phyloP scores from a whole-genome alignment of 92 coral and sea anemone species.

The Palythoa caribaeorum region DNA sequence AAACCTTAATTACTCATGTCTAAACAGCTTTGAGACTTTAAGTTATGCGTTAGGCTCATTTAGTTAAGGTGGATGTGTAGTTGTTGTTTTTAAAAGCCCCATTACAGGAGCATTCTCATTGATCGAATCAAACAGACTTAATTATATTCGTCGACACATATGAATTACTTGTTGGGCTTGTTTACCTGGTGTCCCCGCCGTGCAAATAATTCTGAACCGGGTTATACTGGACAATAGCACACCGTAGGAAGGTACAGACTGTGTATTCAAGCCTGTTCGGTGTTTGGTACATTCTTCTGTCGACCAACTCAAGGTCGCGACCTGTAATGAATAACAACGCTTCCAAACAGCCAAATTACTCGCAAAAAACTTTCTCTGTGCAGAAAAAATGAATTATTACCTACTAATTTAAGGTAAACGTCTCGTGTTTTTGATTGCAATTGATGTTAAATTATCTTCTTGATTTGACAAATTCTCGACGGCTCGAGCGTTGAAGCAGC shows the following conservation, averaged over 20 bases:
- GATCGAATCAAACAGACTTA: not conserved
- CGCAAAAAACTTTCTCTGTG: not conserved
- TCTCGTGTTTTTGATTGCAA: not conserved
- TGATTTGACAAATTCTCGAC: not conserved
- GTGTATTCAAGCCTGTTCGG: constrained; percentile 22
- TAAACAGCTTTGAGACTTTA: not conserved
- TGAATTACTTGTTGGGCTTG: not conserved
- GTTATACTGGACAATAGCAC: constrained; percentile 34
- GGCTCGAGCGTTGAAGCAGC: not conserved
- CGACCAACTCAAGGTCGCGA: constrained; percentile 14
- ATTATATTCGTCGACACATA: not conserved
- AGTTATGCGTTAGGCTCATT: not conserved
- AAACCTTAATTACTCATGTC: not conserved
- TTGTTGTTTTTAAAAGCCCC: not conserved
- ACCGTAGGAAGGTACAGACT: constrained; percentile 7
- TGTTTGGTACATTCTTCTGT: not conserved
- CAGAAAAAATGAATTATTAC: not conserved
- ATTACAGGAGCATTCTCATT: not conserved
- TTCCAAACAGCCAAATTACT: not conserved
- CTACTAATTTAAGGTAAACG: constrained; percentile 25
- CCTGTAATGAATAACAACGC: not conserved
- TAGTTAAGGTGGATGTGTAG: not conserved
- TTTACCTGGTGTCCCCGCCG: constrained; percentile 15
- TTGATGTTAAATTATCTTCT: not conserved
- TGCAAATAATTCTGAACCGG: constrained; percentile 21